Base-by-base conservation (phyloP, 2,888 invertebrate genomes). In the Drosophila mercatorum region DNA sequence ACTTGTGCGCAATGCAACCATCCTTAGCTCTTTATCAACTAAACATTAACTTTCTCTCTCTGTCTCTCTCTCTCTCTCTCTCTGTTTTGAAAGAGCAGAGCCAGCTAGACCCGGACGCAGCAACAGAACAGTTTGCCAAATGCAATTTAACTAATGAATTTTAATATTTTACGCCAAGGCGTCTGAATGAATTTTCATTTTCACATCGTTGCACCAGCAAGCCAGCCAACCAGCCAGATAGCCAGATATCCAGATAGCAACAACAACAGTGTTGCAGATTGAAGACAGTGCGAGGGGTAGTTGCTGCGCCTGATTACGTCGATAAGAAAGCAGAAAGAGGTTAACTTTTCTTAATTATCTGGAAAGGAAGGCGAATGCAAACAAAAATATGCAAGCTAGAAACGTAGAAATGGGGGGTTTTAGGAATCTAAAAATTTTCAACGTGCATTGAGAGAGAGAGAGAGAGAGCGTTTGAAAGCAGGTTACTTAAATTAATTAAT, bases 111-210 rank as follows among this genome's bases (percentile, higher is more conserved):
- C 67, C 68, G 68, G 68, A 67, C 67, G 26, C 67, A 41, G 57
- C 88, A 76, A 64, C 82, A 78, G 85, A 85, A 83, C 88, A 83
- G 82, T 88, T 51, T 88, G 88, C 80, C 80, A 85, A 87, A 80
- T 88, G 87, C 87, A 87, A 89, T 90, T 87, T 84, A 84, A 88
- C 84, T 87, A 91, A 90, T 90, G 89, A 91, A 90, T 91, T 90
- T 89, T 81, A 90, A 91, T 89, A 85, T 83, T 86, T 89, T 87
- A 86, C 88, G 83, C 81, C 82, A 85, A 75, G 79, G 86, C 85
- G 81, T 85, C 83, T 80, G 84, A 85, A 88, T 88, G 83, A 83
- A 87, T 87, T 90, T 90, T 88, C 87, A 90, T 89, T 89, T 89
- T 81, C 87, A 89, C 89, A 90, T 90, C 84, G 81, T 89, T 86